phyloP scores from a whole-genome alignment of 2,113 vertebrate genomes.

The Solea senegalensis region DNA sequence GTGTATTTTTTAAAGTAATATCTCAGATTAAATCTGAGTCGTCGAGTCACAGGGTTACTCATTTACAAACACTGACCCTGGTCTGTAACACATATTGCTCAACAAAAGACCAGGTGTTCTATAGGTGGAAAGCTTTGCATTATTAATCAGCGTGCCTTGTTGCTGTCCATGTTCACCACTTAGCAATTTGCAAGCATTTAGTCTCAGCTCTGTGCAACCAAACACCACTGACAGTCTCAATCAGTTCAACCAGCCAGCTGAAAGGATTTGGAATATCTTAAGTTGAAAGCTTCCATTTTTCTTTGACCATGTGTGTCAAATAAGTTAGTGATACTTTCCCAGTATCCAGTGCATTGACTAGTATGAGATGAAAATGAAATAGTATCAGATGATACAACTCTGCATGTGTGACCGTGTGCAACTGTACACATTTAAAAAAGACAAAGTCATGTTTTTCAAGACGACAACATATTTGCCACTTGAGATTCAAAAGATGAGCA shows the following conservation, averaged over 20 bases:
- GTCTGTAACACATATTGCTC: constrained; percentile 17
- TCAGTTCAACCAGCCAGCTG: constrained; percentile 30
- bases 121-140: constrained; percentile 61
- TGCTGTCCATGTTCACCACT: constrained; percentile 56
- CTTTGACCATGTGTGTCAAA: neutral
- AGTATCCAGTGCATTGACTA: neutral
- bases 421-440: too few relatives aligned
- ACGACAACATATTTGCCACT: neutral
- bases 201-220: constrained; percentile 57
- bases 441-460: neutral
- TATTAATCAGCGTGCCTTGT: constrained; percentile 65
- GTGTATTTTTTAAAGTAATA: neutral
- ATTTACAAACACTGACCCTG: neutral
- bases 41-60: neutral
- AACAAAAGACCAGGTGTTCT: constrained; percentile 52
- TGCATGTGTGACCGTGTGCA: neutral
- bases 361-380: neutral
- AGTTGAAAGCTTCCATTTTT: neutral
- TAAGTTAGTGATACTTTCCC: neutral
- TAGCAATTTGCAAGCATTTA: constrained; percentile 74
- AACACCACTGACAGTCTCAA: constrained; percentile 47
- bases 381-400: neutral
- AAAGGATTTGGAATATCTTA: constrained; percentile 15
- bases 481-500: neutral
- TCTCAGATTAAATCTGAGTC: neutral